Conservation (phyloP, 2,797 vertebrate genomes). For the Muscicapa striata region DNA sequence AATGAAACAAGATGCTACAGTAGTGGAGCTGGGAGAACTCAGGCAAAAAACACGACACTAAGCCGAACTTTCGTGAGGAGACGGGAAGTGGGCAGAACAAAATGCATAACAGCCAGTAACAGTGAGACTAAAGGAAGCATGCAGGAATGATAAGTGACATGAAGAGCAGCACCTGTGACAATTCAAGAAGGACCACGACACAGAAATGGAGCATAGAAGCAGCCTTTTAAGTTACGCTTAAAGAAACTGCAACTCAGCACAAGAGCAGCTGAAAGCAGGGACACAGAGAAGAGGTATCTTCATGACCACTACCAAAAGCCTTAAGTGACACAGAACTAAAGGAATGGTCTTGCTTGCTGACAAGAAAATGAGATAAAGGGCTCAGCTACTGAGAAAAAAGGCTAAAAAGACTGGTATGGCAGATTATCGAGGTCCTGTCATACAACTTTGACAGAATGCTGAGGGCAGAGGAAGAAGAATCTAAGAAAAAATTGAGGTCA, state of each 20-base stretch:
- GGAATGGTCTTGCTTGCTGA: background rate
- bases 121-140: background rate
- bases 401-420: background rate
- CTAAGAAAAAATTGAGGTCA: background rate
- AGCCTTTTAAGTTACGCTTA: background rate
- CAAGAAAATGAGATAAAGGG: background rate
- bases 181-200: background rate
- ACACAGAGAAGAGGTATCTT: background rate
- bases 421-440: background rate
- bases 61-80: background rate
- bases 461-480: background rate
- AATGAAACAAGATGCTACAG: background rate
- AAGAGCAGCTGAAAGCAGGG: background rate
- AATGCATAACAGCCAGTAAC: background rate
- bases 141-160: background rate
- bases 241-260: background rate
- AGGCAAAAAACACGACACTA: background rate
- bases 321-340: background rate
- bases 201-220: background rate
- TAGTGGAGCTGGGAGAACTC: background rate
- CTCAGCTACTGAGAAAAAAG: background rate
- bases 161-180: background rate
- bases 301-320: background rate
- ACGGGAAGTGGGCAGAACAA: background rate
- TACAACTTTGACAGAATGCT: background rate